Evolutionary conservation across 2,797 vertebrate genomes (phyloP), one percentile per base, ranked within the genome.

Genomic region (Pampus argenteus): DNA sequence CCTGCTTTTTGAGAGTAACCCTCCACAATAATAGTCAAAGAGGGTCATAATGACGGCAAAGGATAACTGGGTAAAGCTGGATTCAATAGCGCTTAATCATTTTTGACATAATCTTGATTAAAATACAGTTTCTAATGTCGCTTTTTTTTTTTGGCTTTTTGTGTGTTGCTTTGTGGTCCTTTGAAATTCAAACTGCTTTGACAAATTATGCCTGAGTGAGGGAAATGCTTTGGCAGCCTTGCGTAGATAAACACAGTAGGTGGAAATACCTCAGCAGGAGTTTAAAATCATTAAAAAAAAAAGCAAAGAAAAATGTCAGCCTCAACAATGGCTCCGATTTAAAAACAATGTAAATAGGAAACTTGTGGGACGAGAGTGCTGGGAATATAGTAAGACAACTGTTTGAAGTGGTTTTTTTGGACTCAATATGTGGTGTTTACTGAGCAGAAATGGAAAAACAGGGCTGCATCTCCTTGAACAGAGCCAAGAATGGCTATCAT

Each of bases 131-230:
- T 62, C 28, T 64, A 38, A 52, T 28, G 50, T 54, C 49, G 20
- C 48, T 62, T 48, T 66, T 69, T 74, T 25, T 26, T 71, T n/a
- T 71, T n/a, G n/a, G n/a, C n/a, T n/a, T n/a, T n/a, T n/a, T n/a
- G n/a, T n/a, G 58, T 71, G 73, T 60, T n/a, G 15, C 44, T 78
- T 66, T 78, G 66, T 44, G 51, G 18, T 71, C 48, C 45, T 82
- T 81, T 81, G 63, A 81, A 81, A 81, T 49, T 49, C 58, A 63
- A 71, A 62, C 56, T 36, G 66, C 66, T 81, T 76, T 60, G 70
- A 77, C 62, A 76, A 79, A 86, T 74, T 48, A 66, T 25, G 13
- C 49, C 58, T 56, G 67, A 73, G 52, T 55, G 61, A 69, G 36
- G 56, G 25, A 74, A 80, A 69, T 42, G 47, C 55, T 76, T 73